Evolutionary conservation across 2,113 vertebrate species (phyloP).

Genomic region (Xiphorhynchus elegans): DNA sequence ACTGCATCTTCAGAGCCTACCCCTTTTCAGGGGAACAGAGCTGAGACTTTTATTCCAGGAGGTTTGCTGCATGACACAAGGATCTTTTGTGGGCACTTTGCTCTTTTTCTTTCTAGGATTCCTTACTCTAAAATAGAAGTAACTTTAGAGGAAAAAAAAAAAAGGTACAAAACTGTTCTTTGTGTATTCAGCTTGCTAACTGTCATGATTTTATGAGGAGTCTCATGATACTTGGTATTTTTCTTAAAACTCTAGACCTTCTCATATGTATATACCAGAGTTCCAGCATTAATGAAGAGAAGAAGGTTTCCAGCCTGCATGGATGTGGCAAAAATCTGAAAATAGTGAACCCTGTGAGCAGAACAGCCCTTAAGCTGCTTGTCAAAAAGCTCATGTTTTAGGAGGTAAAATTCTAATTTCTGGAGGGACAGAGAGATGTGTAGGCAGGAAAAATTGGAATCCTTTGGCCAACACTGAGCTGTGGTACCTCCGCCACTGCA

Average conservation of each 20-base stretch:
- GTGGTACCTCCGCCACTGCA: neutral
- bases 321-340: neutral
- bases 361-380: neutral
- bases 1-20: neutral
- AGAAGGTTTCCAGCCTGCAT: neutral
- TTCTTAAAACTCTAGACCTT: constrained; percentile 44
- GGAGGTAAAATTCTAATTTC: neutral
- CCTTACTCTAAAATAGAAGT: constrained; percentile 13
- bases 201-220: constrained; percentile 54
- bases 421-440: neutral
- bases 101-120: constrained; percentile 49
- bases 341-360: neutral
- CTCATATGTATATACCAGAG: neutral
- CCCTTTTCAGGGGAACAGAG: neutral
- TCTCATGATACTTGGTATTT: constrained; percentile 22
- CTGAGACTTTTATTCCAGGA: neutral
- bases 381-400: neutral
- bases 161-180: constrained; percentile 21
- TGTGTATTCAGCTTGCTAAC: constrained; percentile 34
- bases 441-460: neutral
- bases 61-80: constrained; percentile 3
- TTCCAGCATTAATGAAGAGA: constrained; percentile 18
- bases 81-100: constrained; percentile 33
- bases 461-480: neutral
- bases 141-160: neutral